Evolutionary conservation across 1,140 invertebrate species (phyloP), one percentile per base, ranked within the genome.

Genomic region (Wiebesia pumilae): DNA sequence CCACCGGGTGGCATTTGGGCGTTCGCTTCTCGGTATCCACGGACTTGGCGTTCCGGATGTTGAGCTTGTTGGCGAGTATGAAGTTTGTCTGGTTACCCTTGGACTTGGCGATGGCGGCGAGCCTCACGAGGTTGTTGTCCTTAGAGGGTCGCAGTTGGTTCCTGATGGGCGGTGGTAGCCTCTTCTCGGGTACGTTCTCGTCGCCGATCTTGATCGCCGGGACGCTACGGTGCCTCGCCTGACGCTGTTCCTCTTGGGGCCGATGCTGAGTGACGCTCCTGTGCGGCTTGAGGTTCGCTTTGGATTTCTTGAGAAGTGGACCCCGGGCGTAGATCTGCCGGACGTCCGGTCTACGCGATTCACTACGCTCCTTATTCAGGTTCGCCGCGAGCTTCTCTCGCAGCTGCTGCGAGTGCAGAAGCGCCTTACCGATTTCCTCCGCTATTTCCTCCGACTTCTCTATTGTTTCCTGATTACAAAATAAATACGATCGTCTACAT

Each of bases 401-500:
- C 71, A 93, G 88, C 78, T 92, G 89, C 69, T 92, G 91, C 38
- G 92, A 90, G 30, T 91, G 89, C 10, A 87, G 24, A 19, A 94
- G 87, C 9, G 92, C 87, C 85, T 87, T 90, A 21, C 89, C 89
- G 38, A 93, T 92, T 1, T 90, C 91, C 9, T 83, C 80, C 0
- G 90, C 90, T n/a, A 92, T 91, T 87, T 89, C 88, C 81, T 91
- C 85, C 14, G 89, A 89, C 30, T 75, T 47, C 77, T 43, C 71
- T 3, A 75, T 1, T 3, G 30, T 7, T 38, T 38, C 69, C 69
- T 71, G 14, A 71, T 38, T 71, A 38, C 10, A 6, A 38, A 71
- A 38, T 1, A 21, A 62, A 62, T 10, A 27, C 16, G 3, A 62
- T 62, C 14, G 24, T 62, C 51, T 14, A 62, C 21, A 27, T 14